Conservation (phyloP, 2,888 invertebrate genomes). For the Athetis lepigone region DNA sequence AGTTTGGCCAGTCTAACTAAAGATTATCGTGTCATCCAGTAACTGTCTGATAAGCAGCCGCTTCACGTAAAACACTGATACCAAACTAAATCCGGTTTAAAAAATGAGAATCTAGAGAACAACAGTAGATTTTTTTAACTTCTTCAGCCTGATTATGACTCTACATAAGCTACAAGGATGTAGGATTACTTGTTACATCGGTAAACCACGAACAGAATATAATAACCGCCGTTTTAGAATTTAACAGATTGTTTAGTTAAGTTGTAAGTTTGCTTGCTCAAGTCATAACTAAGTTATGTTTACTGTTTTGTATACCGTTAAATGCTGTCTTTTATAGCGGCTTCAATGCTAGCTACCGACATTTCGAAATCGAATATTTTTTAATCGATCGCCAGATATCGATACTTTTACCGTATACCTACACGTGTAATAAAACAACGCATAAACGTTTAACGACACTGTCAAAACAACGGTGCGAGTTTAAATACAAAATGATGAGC, state of each 20-base stretch:
- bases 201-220: conserved; percentile 6
- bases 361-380: conserved; percentile 48
- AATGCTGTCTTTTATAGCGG: conserved; percentile 50
- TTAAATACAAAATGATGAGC: conserved; percentile 62
- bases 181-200: conserved; percentile 7
- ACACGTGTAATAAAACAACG: conserved; percentile 52
- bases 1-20: too few species aligned
- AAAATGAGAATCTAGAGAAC: not conserved
- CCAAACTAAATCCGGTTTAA: too few species aligned
- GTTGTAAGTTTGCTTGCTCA: conserved; percentile 9
- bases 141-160: not conserved
- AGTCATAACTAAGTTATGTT: conserved; percentile 41
- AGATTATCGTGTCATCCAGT: too few species aligned
- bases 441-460: conserved; percentile 57
- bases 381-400: conserved; percentile 45
- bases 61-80: too few species aligned
- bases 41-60: too few species aligned
- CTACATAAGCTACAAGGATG: conserved; percentile 1
- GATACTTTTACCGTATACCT: conserved; percentile 46
- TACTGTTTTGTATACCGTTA: conserved; percentile 31
- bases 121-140: not conserved
- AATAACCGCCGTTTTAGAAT: conserved; percentile 1
- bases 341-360: conserved; percentile 44
- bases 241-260: conserved; percentile 30
- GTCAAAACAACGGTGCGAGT: conserved; percentile 58